These are phyloP conservation scores for Hirudinaria manillensis DNA, from an alignment of 2,888 invertebrate genomes.

Conservation along the genomic window DNA sequence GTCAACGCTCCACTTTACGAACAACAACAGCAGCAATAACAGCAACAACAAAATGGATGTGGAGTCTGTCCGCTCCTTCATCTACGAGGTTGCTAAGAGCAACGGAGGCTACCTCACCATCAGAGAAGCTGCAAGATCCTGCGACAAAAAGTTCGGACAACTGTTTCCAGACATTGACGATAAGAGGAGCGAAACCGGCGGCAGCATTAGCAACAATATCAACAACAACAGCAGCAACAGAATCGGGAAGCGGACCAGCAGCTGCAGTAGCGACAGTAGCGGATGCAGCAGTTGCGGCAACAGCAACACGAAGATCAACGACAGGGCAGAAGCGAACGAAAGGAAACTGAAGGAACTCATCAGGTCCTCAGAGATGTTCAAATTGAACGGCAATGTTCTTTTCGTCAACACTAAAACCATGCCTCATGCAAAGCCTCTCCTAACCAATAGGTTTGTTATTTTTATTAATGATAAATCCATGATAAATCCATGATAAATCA, in stretches of 20 bases:
- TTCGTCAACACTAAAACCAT: background rate
- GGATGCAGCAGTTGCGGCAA: background rate
- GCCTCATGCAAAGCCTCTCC: no score
- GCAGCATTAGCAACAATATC: conserved; percentile 19
- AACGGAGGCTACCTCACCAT: background rate
- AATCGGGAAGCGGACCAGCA: conserved; percentile 2
- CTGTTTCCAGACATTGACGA: background rate
- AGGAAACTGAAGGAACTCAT: background rate
- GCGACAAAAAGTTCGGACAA: background rate
- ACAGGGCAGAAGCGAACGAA: background rate
- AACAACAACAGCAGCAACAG: conserved; percentile 19
- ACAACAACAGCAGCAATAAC: no score
- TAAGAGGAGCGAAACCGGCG: background rate
- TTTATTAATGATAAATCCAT: no score
- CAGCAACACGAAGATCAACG: conserved; percentile 7
- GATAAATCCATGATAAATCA: no score
- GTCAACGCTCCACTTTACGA: no score
- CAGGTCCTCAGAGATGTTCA: background rate
- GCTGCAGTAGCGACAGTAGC: background rate
- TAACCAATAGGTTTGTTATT: no score
- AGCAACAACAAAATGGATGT: background rate
- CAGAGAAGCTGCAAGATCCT: background rate
- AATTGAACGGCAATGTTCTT: background rate
- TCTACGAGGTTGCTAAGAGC: conserved; percentile 8
- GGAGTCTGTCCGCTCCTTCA: background rate